Base-by-base conservation (phyloP, 2,113 vertebrate genomes). In the Oryzias curvinotus region DNA sequence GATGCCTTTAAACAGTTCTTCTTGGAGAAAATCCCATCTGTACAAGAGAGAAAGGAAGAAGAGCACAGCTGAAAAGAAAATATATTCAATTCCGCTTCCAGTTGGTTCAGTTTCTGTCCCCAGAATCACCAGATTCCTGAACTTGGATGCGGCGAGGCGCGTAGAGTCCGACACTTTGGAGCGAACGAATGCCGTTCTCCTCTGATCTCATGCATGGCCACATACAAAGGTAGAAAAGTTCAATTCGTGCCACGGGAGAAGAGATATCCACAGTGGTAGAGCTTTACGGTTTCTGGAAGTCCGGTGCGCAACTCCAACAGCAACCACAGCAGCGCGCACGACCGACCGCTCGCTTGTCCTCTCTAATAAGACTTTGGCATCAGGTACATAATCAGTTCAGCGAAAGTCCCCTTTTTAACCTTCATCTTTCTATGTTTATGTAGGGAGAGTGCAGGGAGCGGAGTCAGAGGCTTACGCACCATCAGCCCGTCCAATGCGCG, bases 401-500 rank as follows among this genome's bases (percentile, higher is more conserved):
- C 50, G 17, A 62, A 77, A 68, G 63, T 78, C 73, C 68, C 44
- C 43, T 46, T 74, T 63, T 68, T 56, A 46, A 21, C 41, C 58
- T 36, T 49, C 68, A 53, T 71, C 73, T 61, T 43, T 56, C 52
- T 26, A 1, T 65, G 66, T 71, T 61, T 41, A 30, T 30, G 60
- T 28, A 57, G 64, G 73, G 26, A 26, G 65, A 51, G 44, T 26
- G 19, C 15, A 49, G 67, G 67, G 76, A 80, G 52, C 78, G 56
- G 65, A 71, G 69, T 71, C 58, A 56, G 57, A 49, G 56, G 75
- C 68, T 62, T 71, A 68, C 47, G 79, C 86, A 26, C 13, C 36
- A 65, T 41, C 62, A 53, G 47, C 16, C 61, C 44, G 71, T 85
- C 84, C 80, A 85, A 74, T 82, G 84, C 72, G 80, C 68, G 59